phyloP scores from a whole-genome alignment of 2,888 invertebrate genomes.

The Chouioia cunea region DNA sequence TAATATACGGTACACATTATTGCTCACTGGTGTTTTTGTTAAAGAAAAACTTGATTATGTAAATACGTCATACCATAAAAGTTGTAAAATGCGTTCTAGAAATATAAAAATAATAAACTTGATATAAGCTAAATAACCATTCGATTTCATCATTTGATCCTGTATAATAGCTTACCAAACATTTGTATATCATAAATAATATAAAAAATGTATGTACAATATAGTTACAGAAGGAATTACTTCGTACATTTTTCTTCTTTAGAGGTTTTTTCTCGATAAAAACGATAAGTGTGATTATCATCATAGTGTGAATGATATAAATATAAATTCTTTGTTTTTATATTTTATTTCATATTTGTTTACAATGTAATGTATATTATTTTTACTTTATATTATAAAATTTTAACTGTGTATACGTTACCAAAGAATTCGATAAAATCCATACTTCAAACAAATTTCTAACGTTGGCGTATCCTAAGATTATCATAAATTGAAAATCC shows the following conservation, averaged over 20 bases:
- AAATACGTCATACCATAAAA: slow-evolving; percentile 4
- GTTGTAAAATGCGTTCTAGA: slow-evolving; percentile 14
- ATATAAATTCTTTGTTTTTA: too few species aligned
- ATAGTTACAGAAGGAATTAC: background rate
- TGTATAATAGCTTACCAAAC: too few species aligned
- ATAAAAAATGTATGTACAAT: slow-evolving; percentile 1
- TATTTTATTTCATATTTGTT: too few species aligned
- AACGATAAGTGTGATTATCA: background rate
- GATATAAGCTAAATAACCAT: slow-evolving; percentile 6
- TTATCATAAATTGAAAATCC: too few species aligned
- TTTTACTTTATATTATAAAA: too few species aligned
- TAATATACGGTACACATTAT: slow-evolving; percentile 14
- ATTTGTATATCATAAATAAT: background rate
- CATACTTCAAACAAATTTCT: background rate
- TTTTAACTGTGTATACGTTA: background rate
- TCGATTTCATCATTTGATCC: background rate
- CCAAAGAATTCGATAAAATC: background rate
- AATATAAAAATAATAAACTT: slow-evolving; percentile 23
- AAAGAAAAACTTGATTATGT: slow-evolving; percentile 11
- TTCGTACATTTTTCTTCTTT: background rate
- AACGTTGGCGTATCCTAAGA: background rate
- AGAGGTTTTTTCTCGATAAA: background rate
- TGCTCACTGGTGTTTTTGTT: slow-evolving; percentile 6
- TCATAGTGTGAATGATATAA: background rate
- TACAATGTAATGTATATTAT: too few species aligned